Evolutionary conservation across 2,888 invertebrate species (phyloP).

Genomic region (Spisula subtruncata): DNA sequence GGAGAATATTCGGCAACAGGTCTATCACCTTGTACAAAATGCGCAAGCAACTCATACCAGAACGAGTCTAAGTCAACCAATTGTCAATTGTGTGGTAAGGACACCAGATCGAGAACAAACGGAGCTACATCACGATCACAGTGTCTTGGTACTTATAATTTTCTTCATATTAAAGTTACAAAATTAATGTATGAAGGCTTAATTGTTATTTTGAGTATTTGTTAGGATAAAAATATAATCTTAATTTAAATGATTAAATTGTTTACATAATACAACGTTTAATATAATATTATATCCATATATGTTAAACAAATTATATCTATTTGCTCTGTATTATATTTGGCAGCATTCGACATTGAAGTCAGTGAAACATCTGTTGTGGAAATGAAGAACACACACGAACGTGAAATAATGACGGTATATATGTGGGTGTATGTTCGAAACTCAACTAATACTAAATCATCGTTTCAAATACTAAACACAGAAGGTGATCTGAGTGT

Average conservation of each 20-base stretch:
- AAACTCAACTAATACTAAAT: background rate
- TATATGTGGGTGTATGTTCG: slow-evolving; percentile 27
- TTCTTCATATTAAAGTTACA: too few species aligned
- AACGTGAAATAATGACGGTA: background rate
- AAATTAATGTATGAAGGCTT: too few species aligned
- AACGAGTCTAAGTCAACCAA: background rate
- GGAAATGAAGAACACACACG: background rate
- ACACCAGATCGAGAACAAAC: background rate
- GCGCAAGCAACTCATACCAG: slow-evolving; percentile 39
- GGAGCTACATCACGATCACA: slow-evolving; percentile 35
- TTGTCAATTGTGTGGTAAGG: slow-evolving; percentile 20
- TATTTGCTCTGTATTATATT: too few species aligned
- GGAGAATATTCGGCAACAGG: slow-evolving; percentile 38
- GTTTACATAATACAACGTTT: too few species aligned
- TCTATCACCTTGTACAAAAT: slow-evolving; percentile 43
- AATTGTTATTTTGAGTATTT: too few species aligned
- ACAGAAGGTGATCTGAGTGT: background rate
- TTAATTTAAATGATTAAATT: too few species aligned
- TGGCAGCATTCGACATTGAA: slow-evolving; percentile 22
- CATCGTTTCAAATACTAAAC: background rate
- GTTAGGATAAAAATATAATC: too few species aligned
- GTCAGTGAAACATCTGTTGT: background rate
- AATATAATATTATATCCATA: too few species aligned
- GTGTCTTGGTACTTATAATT: slow-evolving; percentile 11
- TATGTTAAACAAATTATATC: too few species aligned